Base-by-base conservation (phyloP, 2,888 invertebrate species). In the Physocephala rufipes region DNA sequence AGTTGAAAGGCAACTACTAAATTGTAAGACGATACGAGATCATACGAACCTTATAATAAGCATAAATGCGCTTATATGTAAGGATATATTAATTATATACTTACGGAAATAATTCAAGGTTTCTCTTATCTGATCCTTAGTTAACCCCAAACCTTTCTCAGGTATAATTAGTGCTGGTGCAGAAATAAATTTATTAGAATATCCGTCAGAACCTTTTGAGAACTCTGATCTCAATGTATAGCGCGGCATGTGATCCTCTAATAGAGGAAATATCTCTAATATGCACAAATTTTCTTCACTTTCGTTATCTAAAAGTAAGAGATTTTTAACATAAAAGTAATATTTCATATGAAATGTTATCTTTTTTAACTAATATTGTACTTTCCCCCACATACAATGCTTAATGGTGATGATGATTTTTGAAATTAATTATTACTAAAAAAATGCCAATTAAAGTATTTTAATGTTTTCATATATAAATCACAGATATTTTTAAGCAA, bases 61-160 rank as follows among this genome's bases (percentile, higher is more conserved):
- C n/a, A n/a, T n/a, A n/a, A n/a, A n/a, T n/a, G n/a, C n/a, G n/a
- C n/a, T n/a, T n/a, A n/a, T n/a, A 47, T 49, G 49, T n/a, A 49
- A 5, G 3, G 5, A 3, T 12, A 49, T 13, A 49, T 49, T 28
- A 59, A 30, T 36, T 68, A 21, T 1, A 63, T 87, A 95, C 96
- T 95, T 88, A 97, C 97, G 93, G 88, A 97, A 97, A 89, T 97
- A 97, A 89, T 97, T 96, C 81, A 97, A 92, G 71, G 96, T 96
- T 88, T 97, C 96, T 87, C 95, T 93, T 88, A 96, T 95, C 89
- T 96, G 95, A 87, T 96, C 96, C 89, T 95, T 94, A 71, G 95
- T 95, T 77, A 97, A 89, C 81, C 92, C 93, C 80, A 93, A 89
- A 81, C 94, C 93, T 78, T 90, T 90, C 82, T 92, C 89, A 78